These are phyloP conservation scores for Sebastes trivittatus DNA, from an alignment of 2,797 vertebrate genomes.

Conservation along the genomic window DNA sequence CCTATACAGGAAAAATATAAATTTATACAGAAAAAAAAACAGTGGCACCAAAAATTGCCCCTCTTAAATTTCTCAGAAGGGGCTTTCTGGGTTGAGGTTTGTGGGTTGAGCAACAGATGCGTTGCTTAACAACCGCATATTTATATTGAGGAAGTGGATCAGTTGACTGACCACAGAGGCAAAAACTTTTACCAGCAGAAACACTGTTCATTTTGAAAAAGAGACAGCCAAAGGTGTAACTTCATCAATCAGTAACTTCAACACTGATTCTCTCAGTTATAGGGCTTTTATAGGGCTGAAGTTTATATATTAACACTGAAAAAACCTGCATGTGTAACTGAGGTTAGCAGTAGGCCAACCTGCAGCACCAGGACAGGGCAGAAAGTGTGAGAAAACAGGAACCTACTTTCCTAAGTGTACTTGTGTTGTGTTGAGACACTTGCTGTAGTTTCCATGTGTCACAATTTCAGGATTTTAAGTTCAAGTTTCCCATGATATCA, in stretches of 20 bases:
- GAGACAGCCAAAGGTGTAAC: background rate
- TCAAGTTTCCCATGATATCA: background rate
- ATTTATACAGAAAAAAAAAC: background rate
- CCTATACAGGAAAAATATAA: background rate
- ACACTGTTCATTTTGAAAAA: background rate
- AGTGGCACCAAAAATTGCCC: background rate
- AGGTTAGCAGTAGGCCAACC: background rate
- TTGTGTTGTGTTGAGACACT: background rate
- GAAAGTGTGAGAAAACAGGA: background rate
- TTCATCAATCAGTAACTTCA: background rate
- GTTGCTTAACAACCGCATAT: no score
- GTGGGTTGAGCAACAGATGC: background rate
- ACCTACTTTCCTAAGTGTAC: background rate
- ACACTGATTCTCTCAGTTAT: background rate
- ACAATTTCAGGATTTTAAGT: background rate
- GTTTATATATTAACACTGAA: background rate
- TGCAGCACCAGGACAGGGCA: background rate
- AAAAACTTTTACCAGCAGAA: background rate
- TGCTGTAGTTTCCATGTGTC: background rate
- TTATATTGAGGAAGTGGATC: background rate
- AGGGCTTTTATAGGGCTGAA: background rate
- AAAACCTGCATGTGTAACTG: background rate
- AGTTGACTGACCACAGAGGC: background rate
- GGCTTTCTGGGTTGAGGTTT: background rate
- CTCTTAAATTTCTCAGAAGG: background rate